Conservation (phyloP, 1,140 invertebrate genomes). For the Hylaeus volcanicus region DNA sequence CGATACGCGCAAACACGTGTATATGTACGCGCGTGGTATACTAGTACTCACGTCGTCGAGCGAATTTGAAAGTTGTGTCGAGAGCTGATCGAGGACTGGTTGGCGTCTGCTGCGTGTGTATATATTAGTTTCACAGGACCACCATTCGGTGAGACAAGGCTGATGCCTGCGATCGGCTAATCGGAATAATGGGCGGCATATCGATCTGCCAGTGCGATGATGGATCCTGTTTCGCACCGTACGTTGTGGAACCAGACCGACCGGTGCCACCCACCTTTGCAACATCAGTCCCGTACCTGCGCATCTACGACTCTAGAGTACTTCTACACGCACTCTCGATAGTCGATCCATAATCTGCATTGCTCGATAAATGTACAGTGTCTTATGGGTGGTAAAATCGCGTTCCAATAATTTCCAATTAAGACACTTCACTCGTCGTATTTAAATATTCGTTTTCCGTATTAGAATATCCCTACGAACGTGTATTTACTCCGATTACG, state of each 20-base stretch:
- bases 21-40: neutral
- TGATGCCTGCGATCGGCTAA: constrained; percentile 71
- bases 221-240: constrained; percentile 61
- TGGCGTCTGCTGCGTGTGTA: constrained; percentile 81
- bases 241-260: constrained; percentile 65
- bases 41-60: constrained; percentile 10
- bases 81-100: constrained; percentile 60
- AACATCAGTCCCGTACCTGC: constrained; percentile 63
- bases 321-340: constrained; percentile 77
- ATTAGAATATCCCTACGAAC: constrained; percentile 23
- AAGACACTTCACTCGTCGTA: constrained; percentile 46
- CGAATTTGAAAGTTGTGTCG: constrained; percentile 24
- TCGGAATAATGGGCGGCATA: constrained; percentile 69
- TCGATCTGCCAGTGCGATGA: constrained; percentile 59
- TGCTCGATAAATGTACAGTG: constrained; percentile 57
- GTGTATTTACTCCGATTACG: constrained; percentile 11
- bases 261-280: constrained; percentile 66
- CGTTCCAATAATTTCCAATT: constrained; percentile 51
- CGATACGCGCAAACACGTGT: too few relatives aligned
- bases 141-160: constrained; percentile 72
- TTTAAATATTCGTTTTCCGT: constrained; percentile 6
- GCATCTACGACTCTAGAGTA: constrained; percentile 77
- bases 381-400: constrained; percentile 52
- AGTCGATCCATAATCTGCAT: constrained; percentile 70
- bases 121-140: constrained; percentile 81